Conservation (phyloP, 2,797 vertebrate genomes). For the Mionectes olivaceus region DNA sequence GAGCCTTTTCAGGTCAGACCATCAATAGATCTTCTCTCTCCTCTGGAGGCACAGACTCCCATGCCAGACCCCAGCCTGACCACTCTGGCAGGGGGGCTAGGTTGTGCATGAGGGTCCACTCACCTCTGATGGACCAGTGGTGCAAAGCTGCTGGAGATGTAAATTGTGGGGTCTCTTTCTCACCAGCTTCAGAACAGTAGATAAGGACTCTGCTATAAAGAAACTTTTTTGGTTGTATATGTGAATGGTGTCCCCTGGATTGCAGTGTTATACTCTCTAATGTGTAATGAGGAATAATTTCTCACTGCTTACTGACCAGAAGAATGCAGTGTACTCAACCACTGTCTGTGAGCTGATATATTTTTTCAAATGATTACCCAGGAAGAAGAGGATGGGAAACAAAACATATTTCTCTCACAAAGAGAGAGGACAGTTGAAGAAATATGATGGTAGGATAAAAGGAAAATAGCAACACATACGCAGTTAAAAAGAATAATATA, state of each 20-base stretch:
- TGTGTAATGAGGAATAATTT: background rate
- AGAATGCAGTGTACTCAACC: background rate
- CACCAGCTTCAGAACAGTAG: background rate
- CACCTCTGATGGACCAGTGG: background rate
- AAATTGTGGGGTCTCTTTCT: background rate
- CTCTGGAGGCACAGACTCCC: background rate
- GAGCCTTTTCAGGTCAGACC: background rate
- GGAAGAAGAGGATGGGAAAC: background rate
- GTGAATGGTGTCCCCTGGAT: background rate
- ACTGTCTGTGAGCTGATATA: background rate
- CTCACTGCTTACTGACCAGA: background rate
- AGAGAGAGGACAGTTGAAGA: background rate
- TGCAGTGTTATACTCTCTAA: background rate
- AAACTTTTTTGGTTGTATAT: background rate
- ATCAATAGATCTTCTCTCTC: background rate
- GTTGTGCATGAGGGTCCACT: accelerated
- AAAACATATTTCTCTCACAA: background rate
- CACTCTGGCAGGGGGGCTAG: too few relatives aligned
- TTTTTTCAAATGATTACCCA: background rate
- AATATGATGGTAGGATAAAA: background rate
- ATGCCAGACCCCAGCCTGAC: background rate
- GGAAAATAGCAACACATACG: background rate
- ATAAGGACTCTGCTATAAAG: background rate
- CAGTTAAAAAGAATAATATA: background rate
- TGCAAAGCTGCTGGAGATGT: background rate